Percentiles rank a stretch among this genome's conserved stretches.
phyloP scores from a whole-genome alignment of 2,113 vertebrate species.

The Onychostruthus taczanowskii region DNA sequence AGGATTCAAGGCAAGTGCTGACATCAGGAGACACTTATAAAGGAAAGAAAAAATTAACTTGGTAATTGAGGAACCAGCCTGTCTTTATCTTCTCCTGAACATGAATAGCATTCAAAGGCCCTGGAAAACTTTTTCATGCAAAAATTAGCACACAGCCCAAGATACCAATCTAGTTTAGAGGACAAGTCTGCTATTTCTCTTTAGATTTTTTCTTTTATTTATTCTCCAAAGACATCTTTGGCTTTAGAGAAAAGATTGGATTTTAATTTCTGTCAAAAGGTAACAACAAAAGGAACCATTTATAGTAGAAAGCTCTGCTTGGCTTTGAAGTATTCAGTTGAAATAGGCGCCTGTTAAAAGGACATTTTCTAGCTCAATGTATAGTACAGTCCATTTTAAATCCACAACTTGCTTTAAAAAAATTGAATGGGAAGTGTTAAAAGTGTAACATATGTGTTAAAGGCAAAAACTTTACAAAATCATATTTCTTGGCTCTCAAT shows the following conservation, averaged over 20 bases:
- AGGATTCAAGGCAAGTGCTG: background rate
- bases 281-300: slow-evolving; percentile 44
- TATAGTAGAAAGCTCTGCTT: background rate
- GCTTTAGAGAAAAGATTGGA: slow-evolving; percentile 2
- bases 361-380: background rate
- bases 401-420: background rate
- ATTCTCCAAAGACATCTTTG: slow-evolving; percentile 34
- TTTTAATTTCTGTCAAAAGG: slow-evolving; percentile 54
- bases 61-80: slow-evolving; percentile 18
- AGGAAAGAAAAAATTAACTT: background rate
- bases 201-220: slow-evolving; percentile 10
- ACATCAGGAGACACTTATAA: background rate
- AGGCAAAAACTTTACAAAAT: background rate
- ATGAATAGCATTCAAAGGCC: background rate
- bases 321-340: slow-evolving; percentile 34
- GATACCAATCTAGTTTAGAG: slow-evolving; percentile 34
- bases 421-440: background rate
- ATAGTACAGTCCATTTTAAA: background rate
- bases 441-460: background rate
- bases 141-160: slow-evolving; percentile 16
- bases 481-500: background rate
- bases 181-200: slow-evolving; percentile 24
- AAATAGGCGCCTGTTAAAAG: background rate
- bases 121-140: slow-evolving; percentile 3
- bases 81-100: background rate